Base-by-base conservation (phyloP, 2,888 invertebrate genomes). In the Ichneumoninae sp. region DNA sequence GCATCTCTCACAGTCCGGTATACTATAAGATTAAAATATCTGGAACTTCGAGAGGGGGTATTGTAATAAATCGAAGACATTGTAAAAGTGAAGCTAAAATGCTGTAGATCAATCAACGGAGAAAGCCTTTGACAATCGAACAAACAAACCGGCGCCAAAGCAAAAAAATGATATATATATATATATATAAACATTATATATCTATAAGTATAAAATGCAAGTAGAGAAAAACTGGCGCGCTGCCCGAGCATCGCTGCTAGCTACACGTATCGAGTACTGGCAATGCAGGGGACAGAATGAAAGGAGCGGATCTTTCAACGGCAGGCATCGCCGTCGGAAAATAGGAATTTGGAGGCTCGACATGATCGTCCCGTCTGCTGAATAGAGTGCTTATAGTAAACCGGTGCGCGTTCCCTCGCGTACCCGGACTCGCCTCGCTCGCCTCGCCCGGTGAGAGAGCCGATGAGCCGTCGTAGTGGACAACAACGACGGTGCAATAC, bases 341-440 rank as follows among this genome's bases (percentile, higher is more conserved):
- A 75, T 85, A 82, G 70, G 54, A 85, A 79, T 85, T 85, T 52
- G 82, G 85, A 82, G 85, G 85, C 85, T 85, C 85, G 85, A 68
- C 85, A 66, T 63, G 30, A 63, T 33, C 75, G 40, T 65, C 70
- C 44, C 66, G 54, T 26, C 33, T 77, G 74, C 80, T 5, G 44
- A 47, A 47, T 47, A 47, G 44, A 47, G 16, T 76, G 80, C 83
- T 71, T 71, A 70, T 83, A 83, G 83, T 80, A 82, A 65, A 83
- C 73, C 71, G 76, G 78, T 78, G 66, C 40, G 26, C 69, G 71
- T 81, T 47, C 69, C 73, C 65, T 68, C 57, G 36, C 44, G 40
- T 60, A 33, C 63, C 16, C 74, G 30, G 13, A 66, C 77, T 65
- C 81, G 22, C 75, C 22, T 54, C 36, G 36, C 22, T 13, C 40